phyloP scores from a whole-genome alignment of 2,888 invertebrate genomes.

The Macropis europaea region DNA sequence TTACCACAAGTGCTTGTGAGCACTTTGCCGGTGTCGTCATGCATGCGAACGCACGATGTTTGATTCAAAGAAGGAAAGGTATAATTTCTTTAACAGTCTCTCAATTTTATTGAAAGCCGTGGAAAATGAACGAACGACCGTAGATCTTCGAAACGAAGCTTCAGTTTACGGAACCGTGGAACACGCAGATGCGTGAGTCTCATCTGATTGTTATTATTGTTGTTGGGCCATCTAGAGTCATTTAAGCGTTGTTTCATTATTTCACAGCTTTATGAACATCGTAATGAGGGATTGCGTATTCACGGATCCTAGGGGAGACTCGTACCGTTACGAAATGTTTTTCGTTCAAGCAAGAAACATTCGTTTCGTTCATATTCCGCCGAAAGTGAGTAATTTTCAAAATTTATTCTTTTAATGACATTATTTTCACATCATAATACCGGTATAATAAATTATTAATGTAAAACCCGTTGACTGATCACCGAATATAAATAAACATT shows the following conservation, averaged over 20 bases:
- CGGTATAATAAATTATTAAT: too few species aligned
- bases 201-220: not conserved
- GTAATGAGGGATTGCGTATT: conserved; percentile 84
- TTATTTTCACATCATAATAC: too few species aligned
- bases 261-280: conserved; percentile 85
- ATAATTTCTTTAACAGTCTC: conserved; percentile 83
- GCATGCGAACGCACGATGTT: conserved; percentile 2
- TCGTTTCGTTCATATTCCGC: conserved; percentile 85
- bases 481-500: too few species aligned
- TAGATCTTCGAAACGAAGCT: conserved; percentile 86
- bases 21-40: not conserved
- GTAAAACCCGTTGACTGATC: too few species aligned
- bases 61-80: conserved; percentile 66
- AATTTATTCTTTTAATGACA: not conserved
- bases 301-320: conserved; percentile 83
- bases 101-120: conserved; percentile 84
- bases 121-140: conserved; percentile 83
- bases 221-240: conserved; percentile 3
- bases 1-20: not conserved
- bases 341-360: conserved; percentile 85
- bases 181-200: conserved; percentile 84
- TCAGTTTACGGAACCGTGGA: conserved; percentile 83
- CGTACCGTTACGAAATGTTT: conserved; percentile 83
- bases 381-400: conserved; percentile 69
- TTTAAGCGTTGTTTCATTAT: conserved; percentile 37